Conservation (phyloP, 2,113 vertebrate species). For the Aegypius monachus region DNA sequence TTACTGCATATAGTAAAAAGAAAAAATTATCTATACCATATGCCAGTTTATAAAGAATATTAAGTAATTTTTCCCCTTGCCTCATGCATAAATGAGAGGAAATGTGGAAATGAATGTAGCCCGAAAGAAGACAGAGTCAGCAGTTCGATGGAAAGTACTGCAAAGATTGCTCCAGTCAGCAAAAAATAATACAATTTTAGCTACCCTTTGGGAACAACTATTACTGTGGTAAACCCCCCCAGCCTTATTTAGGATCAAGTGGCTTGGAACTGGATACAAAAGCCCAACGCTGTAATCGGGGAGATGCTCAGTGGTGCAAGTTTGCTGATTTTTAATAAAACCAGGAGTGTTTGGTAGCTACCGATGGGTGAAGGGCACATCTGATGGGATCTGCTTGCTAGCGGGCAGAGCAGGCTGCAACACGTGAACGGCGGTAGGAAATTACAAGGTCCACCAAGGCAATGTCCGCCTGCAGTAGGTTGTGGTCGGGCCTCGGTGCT, state of each 20-base stretch:
- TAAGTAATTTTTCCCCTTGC: slow-evolving; percentile 56
- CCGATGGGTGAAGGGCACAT: not conserved
- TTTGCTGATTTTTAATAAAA: not conserved
- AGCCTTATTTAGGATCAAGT: not conserved
- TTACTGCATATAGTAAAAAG: slow-evolving; percentile 66
- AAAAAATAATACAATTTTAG: slow-evolving; percentile 66
- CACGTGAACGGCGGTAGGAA: fast-evolving
- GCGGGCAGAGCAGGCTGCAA: not conserved
- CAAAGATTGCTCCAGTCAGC: slow-evolving; percentile 77
- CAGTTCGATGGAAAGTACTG: slow-evolving; percentile 75
- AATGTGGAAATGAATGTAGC: slow-evolving; percentile 41
- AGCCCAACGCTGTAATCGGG: not conserved
- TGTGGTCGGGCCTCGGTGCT: not conserved
- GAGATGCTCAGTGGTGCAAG: not conserved
- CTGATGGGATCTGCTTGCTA: not conserved
- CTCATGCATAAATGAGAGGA: slow-evolving; percentile 64
- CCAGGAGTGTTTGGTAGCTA: not conserved
- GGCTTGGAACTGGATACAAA: not conserved
- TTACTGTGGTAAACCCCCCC: not conserved
- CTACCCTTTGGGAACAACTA: slow-evolving; percentile 50
- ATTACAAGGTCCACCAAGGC: not conserved
- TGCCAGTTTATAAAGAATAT: slow-evolving; percentile 69
- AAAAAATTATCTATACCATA: slow-evolving; percentile 56
- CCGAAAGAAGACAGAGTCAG: slow-evolving; percentile 74
- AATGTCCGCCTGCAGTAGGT: not conserved